Evolutionary conservation across 2,888 invertebrate genomes (phyloP).

Genomic region (Ischnus inquisitorius): DNA sequence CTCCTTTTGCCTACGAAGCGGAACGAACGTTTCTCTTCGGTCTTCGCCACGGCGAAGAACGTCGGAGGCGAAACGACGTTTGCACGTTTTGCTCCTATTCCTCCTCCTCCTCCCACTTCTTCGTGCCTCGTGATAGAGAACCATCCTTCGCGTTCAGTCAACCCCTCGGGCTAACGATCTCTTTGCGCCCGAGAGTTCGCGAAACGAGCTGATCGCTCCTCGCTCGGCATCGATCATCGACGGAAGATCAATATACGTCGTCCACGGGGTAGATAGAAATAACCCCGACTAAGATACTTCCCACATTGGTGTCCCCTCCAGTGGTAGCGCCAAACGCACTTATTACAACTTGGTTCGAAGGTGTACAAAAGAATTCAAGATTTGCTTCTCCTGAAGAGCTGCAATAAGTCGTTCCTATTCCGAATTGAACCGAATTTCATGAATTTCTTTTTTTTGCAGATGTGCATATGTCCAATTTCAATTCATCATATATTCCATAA

Average conservation of each 20-base stretch:
- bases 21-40: conserved; percentile 51
- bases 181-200: conserved; percentile 29
- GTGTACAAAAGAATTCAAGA: too few relatives aligned
- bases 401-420: too few relatives aligned
- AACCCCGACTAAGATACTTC: too few relatives aligned
- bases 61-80: conserved; percentile 53
- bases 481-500: too few relatives aligned
- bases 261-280: neutral
- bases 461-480: too few relatives aligned
- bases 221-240: conserved; percentile 50
- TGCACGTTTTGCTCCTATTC: conserved; percentile 51
- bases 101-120: neutral
- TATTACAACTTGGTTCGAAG: too few relatives aligned
- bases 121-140: conserved; percentile 33
- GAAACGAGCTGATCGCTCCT: conserved; percentile 29
- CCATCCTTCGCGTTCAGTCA: conserved; percentile 43
- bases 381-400: too few relatives aligned
- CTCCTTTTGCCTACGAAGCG: conserved; percentile 50
- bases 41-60: conserved; percentile 30
- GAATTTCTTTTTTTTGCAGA: too few relatives aligned
- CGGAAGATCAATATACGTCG: conserved; percentile 33
- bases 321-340: too few relatives aligned
- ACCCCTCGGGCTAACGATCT: conserved; percentile 53
- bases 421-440: too few relatives aligned
- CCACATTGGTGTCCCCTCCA: too few relatives aligned